Evolutionary conservation across 2,888 invertebrate genomes (phyloP).

Genomic region (Lamellibrachia columna): DNA sequence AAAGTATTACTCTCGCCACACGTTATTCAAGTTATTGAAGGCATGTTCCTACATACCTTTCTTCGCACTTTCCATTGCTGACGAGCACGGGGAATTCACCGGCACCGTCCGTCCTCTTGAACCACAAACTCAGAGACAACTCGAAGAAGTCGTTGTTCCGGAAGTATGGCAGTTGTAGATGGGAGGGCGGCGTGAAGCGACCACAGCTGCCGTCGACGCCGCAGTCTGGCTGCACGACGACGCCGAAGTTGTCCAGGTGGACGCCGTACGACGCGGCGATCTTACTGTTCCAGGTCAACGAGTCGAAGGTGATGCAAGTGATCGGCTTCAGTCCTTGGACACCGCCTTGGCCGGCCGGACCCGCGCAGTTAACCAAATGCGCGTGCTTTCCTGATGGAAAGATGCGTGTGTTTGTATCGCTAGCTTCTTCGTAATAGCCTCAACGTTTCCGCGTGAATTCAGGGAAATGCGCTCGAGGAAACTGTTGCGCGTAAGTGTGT

Average conservation of each 20-base stretch:
- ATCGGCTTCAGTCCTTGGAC: neutral
- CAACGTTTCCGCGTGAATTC: neutral
- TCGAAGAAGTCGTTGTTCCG: neutral
- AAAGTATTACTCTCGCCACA: too few relatives aligned
- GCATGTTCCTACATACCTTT: neutral
- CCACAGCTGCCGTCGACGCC: neutral
- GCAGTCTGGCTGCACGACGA: neutral
- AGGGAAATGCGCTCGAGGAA: too few relatives aligned
- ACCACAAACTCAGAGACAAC: conserved; percentile 1
- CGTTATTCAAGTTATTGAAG: neutral
- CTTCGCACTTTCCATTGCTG: neutral
- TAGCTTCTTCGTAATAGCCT: neutral
- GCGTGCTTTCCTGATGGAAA: neutral
- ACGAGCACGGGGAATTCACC: neutral
- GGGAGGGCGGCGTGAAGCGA: neutral
- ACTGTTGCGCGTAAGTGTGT: too few relatives aligned
- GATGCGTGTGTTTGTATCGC: neutral
- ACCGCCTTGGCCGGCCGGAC: neutral
- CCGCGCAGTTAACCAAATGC: neutral
- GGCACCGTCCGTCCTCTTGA: neutral
- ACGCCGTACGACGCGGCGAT: neutral
- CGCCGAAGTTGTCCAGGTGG: neutral
- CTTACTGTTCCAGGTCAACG: neutral
- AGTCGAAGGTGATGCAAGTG: neutral
- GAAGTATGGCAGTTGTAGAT: neutral